Evolutionary conservation across 2,888 invertebrate genomes (phyloP), one percentile per base, ranked within the genome.

Genomic region (Noctuana brunneofusca): DNA sequence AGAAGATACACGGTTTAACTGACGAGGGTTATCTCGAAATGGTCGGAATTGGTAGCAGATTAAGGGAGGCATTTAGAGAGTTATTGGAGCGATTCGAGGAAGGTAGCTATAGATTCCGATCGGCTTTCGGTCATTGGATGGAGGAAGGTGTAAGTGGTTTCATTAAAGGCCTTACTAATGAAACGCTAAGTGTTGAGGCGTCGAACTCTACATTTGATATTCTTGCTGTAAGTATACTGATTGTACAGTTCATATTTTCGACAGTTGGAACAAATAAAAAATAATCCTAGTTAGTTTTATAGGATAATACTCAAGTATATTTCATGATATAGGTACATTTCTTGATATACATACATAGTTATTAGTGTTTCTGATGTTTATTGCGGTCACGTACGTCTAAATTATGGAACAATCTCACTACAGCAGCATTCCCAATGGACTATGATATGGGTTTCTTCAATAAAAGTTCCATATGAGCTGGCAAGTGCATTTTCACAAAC

Each of bases 1-100:
- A 55, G 76, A 83, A 57, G 68, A 74, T 43, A 62, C 70, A 71
- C 32, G 75, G 80, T 66, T 78, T 89, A 57, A 79, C 81, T 2
- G 75, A 81, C 32, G 87, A 88, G 70, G 94, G 94, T 32, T 87
- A 87, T 76, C 92, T 93, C 69, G 96, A 96, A 79, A 80, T 95
- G 69, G 87, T 89, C 68, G 92, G 93, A 56, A 87, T 96, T 14
- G 96, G 81, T 8, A 77, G 72, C 58, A 80, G 89, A 64, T 66
- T 89, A 22, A 84, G 79, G 69, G 75, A 83, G 68, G 80, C 84
- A n/a, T 88, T 84, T 63, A 79, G 86, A n/a, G 73, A 75, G 67
- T 72, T 96, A 63, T 82, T 90, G 53, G 86, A 69, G 30, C 85
- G 86, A 35, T 92, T 94, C 64, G 81, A 84, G 35, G 80, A 87